These are phyloP conservation scores for Perizoma affinitatum DNA, from an alignment of 2,888 invertebrate genomes.

Conservation along the genomic window DNA sequence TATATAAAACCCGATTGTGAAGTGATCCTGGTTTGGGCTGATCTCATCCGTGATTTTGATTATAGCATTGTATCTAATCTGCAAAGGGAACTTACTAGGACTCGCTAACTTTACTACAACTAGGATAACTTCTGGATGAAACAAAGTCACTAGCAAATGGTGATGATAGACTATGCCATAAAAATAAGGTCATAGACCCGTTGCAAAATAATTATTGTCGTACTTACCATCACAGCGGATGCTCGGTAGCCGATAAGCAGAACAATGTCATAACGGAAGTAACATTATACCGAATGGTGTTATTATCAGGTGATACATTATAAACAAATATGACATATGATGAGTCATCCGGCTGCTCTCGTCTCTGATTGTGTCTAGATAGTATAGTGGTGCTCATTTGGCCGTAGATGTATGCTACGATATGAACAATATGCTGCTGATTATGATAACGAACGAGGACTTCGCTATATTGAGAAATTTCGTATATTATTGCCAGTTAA, in stretches of 20 bases:
- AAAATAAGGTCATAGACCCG: slow-evolving; percentile 30
- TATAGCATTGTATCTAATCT: too few relatives aligned
- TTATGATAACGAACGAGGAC: too few relatives aligned
- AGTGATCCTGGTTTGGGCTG: too few relatives aligned
- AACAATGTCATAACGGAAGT: slow-evolving; percentile 53
- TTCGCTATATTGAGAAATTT: too few relatives aligned
- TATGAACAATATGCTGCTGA: too few relatives aligned
- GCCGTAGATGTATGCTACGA: too few relatives aligned
- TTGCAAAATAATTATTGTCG: slow-evolving; percentile 28
- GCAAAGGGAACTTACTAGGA: too few relatives aligned
- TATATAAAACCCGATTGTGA: too few relatives aligned
- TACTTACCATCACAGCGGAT: slow-evolving; percentile 34
- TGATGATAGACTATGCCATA: background rate
- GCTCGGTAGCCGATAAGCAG: slow-evolving; percentile 49
- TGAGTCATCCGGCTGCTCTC: slow-evolving; percentile 20
- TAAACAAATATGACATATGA: slow-evolving; percentile 18
- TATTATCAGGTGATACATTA: slow-evolving; percentile 37
- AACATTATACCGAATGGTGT: slow-evolving; percentile 19
- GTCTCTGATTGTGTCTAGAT: background rate
- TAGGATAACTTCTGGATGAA: background rate
- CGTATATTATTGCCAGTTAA: too few relatives aligned
- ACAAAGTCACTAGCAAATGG: background rate
- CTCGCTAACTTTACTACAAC: too few relatives aligned
- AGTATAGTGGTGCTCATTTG: too few relatives aligned
- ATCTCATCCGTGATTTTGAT: too few relatives aligned